These are phyloP conservation scores for Cantharis rufa DNA, from an alignment of 2,888 invertebrate species.

Conservation along the genomic window DNA sequence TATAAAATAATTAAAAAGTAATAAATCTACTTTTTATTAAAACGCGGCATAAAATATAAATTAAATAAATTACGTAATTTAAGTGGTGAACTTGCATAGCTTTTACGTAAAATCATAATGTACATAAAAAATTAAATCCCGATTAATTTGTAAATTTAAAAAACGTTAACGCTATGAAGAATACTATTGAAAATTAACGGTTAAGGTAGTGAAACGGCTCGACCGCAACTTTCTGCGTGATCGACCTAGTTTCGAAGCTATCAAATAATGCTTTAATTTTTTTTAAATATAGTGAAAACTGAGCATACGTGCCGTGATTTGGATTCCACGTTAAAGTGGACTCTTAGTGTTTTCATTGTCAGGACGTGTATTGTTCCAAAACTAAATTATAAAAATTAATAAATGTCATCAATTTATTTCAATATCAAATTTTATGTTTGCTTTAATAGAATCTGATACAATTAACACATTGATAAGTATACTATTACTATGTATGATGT, in stretches of 20 bases:
- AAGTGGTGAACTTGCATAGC: background rate
- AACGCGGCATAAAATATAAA: background rate
- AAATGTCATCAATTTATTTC: too few species aligned
- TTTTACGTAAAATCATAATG: too few species aligned
- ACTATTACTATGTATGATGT: too few species aligned
- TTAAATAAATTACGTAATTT: background rate
- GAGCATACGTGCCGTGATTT: too few species aligned
- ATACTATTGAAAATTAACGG: too few species aligned
- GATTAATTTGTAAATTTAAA: background rate
- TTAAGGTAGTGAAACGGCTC: background rate
- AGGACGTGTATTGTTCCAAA: too few species aligned
- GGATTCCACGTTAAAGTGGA: too few species aligned
- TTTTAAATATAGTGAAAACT: too few species aligned
- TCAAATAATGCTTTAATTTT: too few species aligned
- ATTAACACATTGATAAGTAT: background rate
- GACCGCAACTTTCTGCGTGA: background rate
- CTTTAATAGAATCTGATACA: background rate
- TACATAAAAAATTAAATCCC: background rate
- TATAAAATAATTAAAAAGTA: constrained; percentile 1
- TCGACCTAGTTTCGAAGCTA: background rate
- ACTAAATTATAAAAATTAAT: too few species aligned
- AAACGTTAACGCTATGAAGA: background rate
- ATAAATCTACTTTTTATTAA: background rate
- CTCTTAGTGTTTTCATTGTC: too few species aligned
- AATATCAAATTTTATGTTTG: too few species aligned